Conservation (phyloP, 2,113 vertebrate species). For the Chrysochloris asiatica region DNA sequence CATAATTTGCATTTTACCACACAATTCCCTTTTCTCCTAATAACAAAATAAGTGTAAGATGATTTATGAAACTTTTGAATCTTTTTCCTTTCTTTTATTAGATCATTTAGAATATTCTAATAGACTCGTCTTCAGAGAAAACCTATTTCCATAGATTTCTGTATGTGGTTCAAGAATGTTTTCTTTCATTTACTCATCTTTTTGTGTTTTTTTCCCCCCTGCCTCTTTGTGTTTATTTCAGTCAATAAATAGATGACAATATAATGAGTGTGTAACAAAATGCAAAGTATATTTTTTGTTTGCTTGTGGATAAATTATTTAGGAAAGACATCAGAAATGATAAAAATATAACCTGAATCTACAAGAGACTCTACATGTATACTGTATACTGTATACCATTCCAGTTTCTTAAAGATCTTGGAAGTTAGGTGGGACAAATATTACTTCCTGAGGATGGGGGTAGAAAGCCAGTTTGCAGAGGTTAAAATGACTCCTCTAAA, state of each 20-base stretch:
- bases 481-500: neutral
- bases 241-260: slow-evolving; percentile 69
- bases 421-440: neutral
- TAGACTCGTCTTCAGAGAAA: slow-evolving; percentile 43
- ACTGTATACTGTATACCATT: neutral
- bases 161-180: neutral
- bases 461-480: neutral
- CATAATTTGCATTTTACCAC: slow-evolving; percentile 50
- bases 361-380: neutral
- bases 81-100: slow-evolving; percentile 67
- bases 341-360: slow-evolving; percentile 57
- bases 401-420: neutral
- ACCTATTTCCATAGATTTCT: slow-evolving; percentile 59
- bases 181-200: slow-evolving; percentile 59
- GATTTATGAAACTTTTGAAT: slow-evolving; percentile 60
- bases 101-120: slow-evolving; percentile 67
- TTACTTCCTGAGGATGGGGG: neutral
- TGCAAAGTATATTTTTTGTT: slow-evolving; percentile 62
- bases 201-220: slow-evolving; percentile 42
- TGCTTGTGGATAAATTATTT: slow-evolving; percentile 68
- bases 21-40: slow-evolving; percentile 52
- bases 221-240: slow-evolving; percentile 67
- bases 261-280: slow-evolving; percentile 66
- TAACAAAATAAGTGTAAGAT: slow-evolving; percentile 56
- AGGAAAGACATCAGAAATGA: slow-evolving; percentile 53